Evolutionary conservation across 2,888 invertebrate genomes (phyloP).

Genomic region (Acheta domesticus): DNA sequence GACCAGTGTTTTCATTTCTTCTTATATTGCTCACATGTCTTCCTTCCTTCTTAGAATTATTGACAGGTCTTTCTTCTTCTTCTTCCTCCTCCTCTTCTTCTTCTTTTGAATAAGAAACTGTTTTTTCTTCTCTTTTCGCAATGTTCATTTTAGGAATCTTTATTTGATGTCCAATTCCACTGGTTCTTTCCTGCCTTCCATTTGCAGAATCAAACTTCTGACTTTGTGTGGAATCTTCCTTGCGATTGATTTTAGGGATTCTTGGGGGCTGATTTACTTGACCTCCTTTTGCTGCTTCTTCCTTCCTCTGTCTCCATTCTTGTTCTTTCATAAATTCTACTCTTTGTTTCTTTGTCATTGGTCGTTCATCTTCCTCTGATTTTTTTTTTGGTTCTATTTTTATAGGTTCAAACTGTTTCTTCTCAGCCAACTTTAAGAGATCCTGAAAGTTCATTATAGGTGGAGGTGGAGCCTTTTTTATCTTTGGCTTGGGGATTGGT

Average conservation of each 20-base stretch:
- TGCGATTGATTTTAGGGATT: neutral
- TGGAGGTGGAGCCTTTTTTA: constrained; percentile 57
- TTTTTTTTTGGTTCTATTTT: constrained; percentile 57
- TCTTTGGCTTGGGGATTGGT: constrained; percentile 54
- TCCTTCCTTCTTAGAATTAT: too few species aligned
- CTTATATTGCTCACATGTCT: too few species aligned
- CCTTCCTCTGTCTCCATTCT: constrained; percentile 51
- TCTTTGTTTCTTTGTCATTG: constrained; percentile 78
- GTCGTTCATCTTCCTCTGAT: constrained; percentile 61
- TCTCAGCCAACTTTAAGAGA: constrained; percentile 74
- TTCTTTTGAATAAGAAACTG: neutral
- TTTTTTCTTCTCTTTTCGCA: neutral
- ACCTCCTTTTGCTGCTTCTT: constrained; percentile 26
- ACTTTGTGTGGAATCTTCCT: neutral
- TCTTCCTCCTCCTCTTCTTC: constrained; percentile 41
- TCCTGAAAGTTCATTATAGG: constrained; percentile 77
- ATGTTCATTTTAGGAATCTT: constrained; percentile 20
- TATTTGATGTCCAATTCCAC: neutral
- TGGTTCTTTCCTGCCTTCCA: neutral
- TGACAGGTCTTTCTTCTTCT: too few species aligned
- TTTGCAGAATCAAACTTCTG: neutral
- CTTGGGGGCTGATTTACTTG: neutral
- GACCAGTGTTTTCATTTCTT: too few species aligned
- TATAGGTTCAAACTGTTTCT: constrained; percentile 78
- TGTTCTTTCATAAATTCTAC: constrained; percentile 69